Percentiles rank a stretch among this genome's conserved stretches.
These are phyloP conservation scores for Cylindroiulus punctatus DNA, from an alignment of 2,888 invertebrate species.

Conservation along the genomic window DNA sequence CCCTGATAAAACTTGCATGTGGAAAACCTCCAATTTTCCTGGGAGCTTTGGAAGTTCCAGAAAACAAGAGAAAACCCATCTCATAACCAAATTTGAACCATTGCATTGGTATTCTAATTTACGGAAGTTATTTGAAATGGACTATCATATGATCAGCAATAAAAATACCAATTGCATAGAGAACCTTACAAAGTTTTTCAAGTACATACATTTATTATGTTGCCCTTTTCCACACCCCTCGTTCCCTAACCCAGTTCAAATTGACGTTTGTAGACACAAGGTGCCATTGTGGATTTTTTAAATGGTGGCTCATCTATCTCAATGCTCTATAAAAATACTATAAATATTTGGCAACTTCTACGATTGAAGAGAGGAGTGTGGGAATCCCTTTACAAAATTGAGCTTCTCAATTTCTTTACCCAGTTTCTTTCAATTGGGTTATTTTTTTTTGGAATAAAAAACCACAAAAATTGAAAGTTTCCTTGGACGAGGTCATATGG, in stretches of 20 bases:
- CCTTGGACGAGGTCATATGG: slow-evolving; percentile 33
- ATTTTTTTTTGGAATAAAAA: not conserved
- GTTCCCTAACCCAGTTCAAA: not conserved
- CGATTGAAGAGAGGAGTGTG: not conserved
- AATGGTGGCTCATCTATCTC: not conserved
- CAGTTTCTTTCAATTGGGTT: not conserved
- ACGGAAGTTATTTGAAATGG: not conserved
- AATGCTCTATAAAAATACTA: not conserved
- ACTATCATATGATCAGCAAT: not conserved
- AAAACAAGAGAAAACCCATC: too few relatives aligned
- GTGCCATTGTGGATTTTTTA: not conserved
- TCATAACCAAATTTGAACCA: too few relatives aligned
- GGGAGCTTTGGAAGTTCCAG: too few relatives aligned
- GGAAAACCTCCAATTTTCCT: too few relatives aligned
- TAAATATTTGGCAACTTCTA: not conserved
- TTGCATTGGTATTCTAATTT: too few relatives aligned
- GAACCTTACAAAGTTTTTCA: too few relatives aligned
- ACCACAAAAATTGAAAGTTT: not conserved
- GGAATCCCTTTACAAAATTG: not conserved
- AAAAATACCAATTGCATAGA: not conserved
- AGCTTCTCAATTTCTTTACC: not conserved
- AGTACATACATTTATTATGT: not conserved
- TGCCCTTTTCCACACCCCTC: not conserved
- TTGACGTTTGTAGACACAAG: not conserved
- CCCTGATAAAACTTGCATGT: too few relatives aligned